Evolutionary conservation across 2,888 invertebrate species (phyloP), one percentile per base, ranked within the genome.

Genomic region (Galeopsomyia nigrocyanea): DNA sequence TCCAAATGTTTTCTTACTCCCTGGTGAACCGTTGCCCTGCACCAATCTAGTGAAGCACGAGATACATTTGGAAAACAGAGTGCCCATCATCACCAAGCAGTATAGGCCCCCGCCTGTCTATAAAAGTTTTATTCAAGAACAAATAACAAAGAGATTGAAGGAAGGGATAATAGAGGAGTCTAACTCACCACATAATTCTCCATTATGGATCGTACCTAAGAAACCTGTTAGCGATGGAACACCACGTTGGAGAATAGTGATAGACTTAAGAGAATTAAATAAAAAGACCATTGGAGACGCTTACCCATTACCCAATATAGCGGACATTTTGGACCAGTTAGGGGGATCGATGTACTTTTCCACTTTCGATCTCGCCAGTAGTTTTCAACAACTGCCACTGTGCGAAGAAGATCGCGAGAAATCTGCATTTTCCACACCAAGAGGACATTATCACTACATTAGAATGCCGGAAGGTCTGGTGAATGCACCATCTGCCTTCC

Each of bases 191-290:
- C 87, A 82, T 82, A 76, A 80, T 5, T 77, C 81, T 2, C 85
- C 84, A 0, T 78, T 85, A 7, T 82, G 85, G 2, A 58, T 87
- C 1, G 83, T 84, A 1, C 77, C 76, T 22, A 87, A 85, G 76
- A 83, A 82, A 67, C 77, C 80, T 10, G 76, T 75, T 16, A 75
- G 76, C n/a, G 75, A 73, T 5, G 76, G 76, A 2, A 74, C 65
- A 31, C 22, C 39, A 1, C 76, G 77, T 65, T 78, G 66, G 50
- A 49, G 82, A 49, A 74, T 82, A 14, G 73, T 77, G 55, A 78
- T 79, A 5, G 82, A 82, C 56, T 83, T 77, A 60, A 69, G 81
- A 1, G 71, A 69, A 19, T 58, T 83, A 5, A 85, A 84, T 57
- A 73, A 76, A 6, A 71, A 76, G 0, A 84, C 83, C 0, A 76